phyloP scores from a whole-genome alignment of 2,888 invertebrate species.

The Napeogenes inachia region DNA sequence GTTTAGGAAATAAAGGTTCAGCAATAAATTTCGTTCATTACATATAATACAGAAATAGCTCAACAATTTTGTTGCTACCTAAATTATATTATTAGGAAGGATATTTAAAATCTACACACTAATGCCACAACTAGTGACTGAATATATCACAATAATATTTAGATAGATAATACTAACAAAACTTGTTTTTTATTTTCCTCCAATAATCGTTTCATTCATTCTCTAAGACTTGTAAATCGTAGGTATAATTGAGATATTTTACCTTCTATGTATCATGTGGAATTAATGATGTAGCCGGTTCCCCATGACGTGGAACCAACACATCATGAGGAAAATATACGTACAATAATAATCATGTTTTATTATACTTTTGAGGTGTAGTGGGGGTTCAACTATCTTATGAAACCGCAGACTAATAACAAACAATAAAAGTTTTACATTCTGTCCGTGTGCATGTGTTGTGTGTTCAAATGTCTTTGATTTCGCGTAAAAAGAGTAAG shows the following conservation, averaged over 20 bases:
- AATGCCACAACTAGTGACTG: too few species aligned
- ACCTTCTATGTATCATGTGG: conserved; percentile 4
- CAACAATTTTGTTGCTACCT: too few species aligned
- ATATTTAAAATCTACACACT: too few species aligned
- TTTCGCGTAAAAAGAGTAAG: neutral
- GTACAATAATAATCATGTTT: conserved; percentile 12
- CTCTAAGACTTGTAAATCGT: neutral
- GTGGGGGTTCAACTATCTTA: neutral
- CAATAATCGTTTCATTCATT: conserved; percentile 1
- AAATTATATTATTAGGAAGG: too few species aligned
- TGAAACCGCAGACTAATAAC: neutral
- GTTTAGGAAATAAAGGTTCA: too few species aligned
- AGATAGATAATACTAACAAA: neutral
- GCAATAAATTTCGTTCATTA: too few species aligned
- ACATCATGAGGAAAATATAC: conserved; percentile 1
- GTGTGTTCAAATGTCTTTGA: conserved; percentile 1
- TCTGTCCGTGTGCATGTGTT: neutral
- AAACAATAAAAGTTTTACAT: neutral
- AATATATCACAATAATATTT: too few species aligned
- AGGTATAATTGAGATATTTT: neutral
- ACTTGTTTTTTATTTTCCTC: neutral
- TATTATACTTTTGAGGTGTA: conserved; percentile 10
- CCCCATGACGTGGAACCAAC: conserved; percentile 26
- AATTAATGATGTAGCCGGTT: conserved; percentile 17
- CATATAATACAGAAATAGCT: too few species aligned